Evolutionary conservation across 2,113 vertebrate genomes (phyloP).

Genomic region (Phyllopteryx taeniolatus): DNA sequence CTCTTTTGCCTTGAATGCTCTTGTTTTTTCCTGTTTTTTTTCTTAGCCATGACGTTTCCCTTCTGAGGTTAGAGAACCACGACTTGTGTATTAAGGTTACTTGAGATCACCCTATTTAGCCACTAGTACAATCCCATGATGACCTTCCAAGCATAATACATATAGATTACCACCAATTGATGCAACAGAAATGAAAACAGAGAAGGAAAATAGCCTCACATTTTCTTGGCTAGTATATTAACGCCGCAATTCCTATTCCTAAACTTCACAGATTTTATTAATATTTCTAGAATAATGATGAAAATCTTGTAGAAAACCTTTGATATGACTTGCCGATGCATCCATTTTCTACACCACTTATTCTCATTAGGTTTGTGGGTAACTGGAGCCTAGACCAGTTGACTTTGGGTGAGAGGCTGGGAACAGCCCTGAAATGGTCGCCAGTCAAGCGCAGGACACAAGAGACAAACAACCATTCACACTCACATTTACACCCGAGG

Average conservation of each 20-base stretch:
- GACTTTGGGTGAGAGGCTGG: too few species aligned
- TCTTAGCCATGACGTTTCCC: constrained; percentile 7
- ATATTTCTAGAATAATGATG: too few species aligned
- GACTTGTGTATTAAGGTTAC: neutral
- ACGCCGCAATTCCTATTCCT: neutral
- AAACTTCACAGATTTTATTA: neutral
- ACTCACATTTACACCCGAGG: too few species aligned
- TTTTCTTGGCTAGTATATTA: neutral
- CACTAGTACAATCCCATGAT: neutral
- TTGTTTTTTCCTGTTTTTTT: neutral
- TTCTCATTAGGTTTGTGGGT: too few species aligned
- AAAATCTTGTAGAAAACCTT: too few species aligned
- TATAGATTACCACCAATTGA: neutral
- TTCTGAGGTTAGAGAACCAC: constrained; percentile 47
- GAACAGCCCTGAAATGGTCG: too few species aligned
- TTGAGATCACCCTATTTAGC: constrained; percentile 2
- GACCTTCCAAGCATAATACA: neutral
- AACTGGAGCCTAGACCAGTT: too few species aligned
- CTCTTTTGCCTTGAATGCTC: constrained; percentile 20
- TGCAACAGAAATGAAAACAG: neutral
- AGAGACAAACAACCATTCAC: too few species aligned
- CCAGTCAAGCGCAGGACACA: too few species aligned
- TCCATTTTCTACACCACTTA: too few species aligned
- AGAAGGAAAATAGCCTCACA: neutral
- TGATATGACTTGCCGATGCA: too few species aligned